Evolutionary conservation across 2,888 invertebrate genomes (phyloP).

Genomic region (Neoscelio sp.): DNA sequence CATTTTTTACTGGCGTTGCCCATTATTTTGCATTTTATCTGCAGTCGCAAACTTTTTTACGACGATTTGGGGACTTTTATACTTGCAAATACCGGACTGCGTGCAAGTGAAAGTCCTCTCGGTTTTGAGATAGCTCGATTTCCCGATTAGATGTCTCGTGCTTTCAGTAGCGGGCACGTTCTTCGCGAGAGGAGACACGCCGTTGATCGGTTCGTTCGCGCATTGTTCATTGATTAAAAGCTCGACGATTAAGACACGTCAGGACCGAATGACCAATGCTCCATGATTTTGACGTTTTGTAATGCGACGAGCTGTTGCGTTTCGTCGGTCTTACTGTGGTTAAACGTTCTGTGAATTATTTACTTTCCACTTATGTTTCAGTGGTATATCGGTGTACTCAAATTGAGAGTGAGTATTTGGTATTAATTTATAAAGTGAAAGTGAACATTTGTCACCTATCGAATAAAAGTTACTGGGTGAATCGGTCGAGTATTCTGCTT

Average conservation of each 20-base stretch:
- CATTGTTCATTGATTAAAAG: background rate
- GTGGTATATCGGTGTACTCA: slow-evolving; percentile 21
- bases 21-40: background rate
- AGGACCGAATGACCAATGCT: too few relatives aligned
- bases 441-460: slow-evolving; percentile 9
- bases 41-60: slow-evolving; percentile 25
- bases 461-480: too few relatives aligned
- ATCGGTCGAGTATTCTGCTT: too few relatives aligned
- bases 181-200: slow-evolving; percentile 32
- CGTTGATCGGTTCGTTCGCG: background rate
- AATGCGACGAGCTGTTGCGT: slow-evolving; percentile 14
- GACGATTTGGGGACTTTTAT: slow-evolving; percentile 20
- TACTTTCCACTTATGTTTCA: slow-evolving; percentile 38
- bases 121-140: slow-evolving; percentile 61
- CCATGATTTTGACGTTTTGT: slow-evolving; percentile 36
- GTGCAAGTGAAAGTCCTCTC: slow-evolving; percentile 61
- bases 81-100: slow-evolving; percentile 44
- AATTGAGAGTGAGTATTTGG: slow-evolving; percentile 40
- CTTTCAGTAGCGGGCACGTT: slow-evolving; percentile 44
- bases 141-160: slow-evolving; percentile 63
- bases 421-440: slow-evolving; percentile 45
- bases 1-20: slow-evolving; percentile 14
- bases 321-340: slow-evolving; percentile 8
- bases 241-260: slow-evolving; percentile 15
- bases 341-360: slow-evolving; percentile 25